A percentile compares a stretch with the other conserved stretches of the same genome.
phyloP scores from a whole-genome alignment of 1,140 invertebrate species.

The Ridgeia piscesae region DNA sequence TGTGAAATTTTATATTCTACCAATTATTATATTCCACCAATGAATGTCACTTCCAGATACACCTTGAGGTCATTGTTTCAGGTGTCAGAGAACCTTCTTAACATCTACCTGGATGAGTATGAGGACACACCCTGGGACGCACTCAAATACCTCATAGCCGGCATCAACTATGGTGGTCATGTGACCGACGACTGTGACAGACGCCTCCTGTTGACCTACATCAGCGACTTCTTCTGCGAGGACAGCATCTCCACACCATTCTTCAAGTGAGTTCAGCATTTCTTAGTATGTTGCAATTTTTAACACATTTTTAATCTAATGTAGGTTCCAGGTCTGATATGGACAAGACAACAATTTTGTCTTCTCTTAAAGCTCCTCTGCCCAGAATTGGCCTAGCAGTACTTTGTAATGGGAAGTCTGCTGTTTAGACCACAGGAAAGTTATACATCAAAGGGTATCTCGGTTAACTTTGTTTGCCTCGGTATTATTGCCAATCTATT shows the following conservation, averaged over 20 bases:
- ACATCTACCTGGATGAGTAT: slow-evolving; percentile 81
- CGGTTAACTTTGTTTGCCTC: too few relatives aligned
- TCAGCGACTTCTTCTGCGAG: slow-evolving; percentile 77
- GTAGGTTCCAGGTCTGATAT: too few relatives aligned
- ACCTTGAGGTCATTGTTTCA: slow-evolving; percentile 41
- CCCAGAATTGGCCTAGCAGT: too few relatives aligned
- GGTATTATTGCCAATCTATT: too few relatives aligned
- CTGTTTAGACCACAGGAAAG: too few relatives aligned
- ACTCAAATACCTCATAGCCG: slow-evolving; percentile 59
- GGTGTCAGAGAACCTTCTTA: slow-evolving; percentile 79
- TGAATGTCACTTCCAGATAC: not conserved
- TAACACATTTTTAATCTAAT: not conserved
- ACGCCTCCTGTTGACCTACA: slow-evolving; percentile 71
- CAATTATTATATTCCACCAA: too few relatives aligned
- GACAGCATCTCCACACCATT: slow-evolving; percentile 66
- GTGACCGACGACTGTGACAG: slow-evolving; percentile 59
- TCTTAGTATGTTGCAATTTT: not conserved
- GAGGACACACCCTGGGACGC: slow-evolving; percentile 68
- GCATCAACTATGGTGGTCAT: slow-evolving; percentile 61
- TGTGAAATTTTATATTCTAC: too few relatives aligned
- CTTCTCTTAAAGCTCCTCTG: too few relatives aligned
- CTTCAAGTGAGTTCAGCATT: slow-evolving; percentile 64
- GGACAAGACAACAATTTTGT: too few relatives aligned
- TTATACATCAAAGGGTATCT: too few relatives aligned
- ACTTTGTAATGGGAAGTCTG: too few relatives aligned